Conservation (phyloP, 2,113 vertebrate species). For the human (Homo sapiens) region DNA sequence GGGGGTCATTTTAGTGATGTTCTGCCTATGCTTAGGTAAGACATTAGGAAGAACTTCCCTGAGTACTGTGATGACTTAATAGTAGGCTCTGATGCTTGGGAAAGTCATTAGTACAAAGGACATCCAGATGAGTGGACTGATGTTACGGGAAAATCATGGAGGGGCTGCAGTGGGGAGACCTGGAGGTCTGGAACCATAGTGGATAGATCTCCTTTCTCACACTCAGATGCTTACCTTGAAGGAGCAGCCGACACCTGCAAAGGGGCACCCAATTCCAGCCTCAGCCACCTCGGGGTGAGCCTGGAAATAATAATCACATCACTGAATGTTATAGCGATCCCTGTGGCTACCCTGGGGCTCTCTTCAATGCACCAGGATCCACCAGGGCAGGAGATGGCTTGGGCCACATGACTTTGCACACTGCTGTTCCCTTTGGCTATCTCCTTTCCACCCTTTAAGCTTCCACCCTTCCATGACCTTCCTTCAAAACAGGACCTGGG, state of each 20-base stretch:
- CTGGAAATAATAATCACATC: conserved; percentile 68
- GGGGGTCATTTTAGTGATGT: neutral
- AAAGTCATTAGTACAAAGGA: neutral
- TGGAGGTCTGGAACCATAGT: neutral
- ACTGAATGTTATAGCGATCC: neutral
- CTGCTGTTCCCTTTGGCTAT: neutral
- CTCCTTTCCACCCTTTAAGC: neutral
- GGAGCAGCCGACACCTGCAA: conserved; percentile 85
- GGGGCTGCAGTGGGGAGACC: neutral
- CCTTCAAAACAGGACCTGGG: neutral
- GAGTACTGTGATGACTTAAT: neutral
- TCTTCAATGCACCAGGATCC: neutral
- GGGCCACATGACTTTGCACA: neutral
- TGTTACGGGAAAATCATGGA: neutral
- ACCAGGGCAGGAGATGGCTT: neutral
- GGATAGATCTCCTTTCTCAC: neutral
- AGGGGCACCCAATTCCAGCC: conserved; percentile 81
- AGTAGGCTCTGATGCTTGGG: neutral
- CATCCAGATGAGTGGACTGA: neutral
- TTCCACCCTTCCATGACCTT: neutral
- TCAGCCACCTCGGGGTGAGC: conserved; percentile 39
- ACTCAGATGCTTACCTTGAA: conserved; percentile 83
- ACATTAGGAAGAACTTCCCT: neutral
- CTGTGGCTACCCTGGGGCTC: neutral
- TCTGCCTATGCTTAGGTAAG: neutral